These are phyloP conservation scores for Tetramorium bicarinatum DNA, from an alignment of 2,888 invertebrate species.

Conservation along the genomic window DNA sequence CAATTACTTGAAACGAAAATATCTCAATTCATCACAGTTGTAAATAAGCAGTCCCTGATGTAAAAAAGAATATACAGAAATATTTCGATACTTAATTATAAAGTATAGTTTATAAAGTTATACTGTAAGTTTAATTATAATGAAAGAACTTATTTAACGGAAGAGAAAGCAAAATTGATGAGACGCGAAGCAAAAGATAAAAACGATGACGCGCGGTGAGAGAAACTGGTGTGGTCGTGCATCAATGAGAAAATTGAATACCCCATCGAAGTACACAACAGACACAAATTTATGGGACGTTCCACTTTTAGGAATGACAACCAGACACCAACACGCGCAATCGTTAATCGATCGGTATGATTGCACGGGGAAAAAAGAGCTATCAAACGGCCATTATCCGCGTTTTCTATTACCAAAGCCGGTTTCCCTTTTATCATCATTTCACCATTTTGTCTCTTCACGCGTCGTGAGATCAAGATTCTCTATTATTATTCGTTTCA, in stretches of 20 bases:
- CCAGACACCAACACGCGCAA: slow-evolving; percentile 65
- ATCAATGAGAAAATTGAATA: slow-evolving; percentile 81
- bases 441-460: slow-evolving; percentile 21
- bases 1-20: slow-evolving; percentile 28
- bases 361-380: slow-evolving; percentile 62
- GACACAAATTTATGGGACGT: slow-evolving; percentile 78
- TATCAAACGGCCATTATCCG: slow-evolving; percentile 71
- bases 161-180: slow-evolving; percentile 32
- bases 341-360: slow-evolving; percentile 78
- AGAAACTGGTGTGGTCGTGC: slow-evolving; percentile 71
- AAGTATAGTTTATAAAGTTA: slow-evolving; percentile 16
- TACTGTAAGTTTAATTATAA: neutral
- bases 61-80: neutral
- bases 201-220: slow-evolving; percentile 57
- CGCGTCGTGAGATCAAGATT: slow-evolving; percentile 9
- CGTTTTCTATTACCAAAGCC: slow-evolving; percentile 69
- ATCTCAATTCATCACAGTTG: neutral
- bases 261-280: slow-evolving; percentile 69
- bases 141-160: neutral
- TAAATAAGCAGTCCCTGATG: neutral
- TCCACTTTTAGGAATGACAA: slow-evolving; percentile 65
- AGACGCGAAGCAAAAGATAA: slow-evolving; percentile 41
- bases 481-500: neutral
- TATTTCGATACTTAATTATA: neutral
- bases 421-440: slow-evolving; percentile 44